phyloP scores from a whole-genome alignment of 2,113 vertebrate genomes.

The Coturnix japonica region DNA sequence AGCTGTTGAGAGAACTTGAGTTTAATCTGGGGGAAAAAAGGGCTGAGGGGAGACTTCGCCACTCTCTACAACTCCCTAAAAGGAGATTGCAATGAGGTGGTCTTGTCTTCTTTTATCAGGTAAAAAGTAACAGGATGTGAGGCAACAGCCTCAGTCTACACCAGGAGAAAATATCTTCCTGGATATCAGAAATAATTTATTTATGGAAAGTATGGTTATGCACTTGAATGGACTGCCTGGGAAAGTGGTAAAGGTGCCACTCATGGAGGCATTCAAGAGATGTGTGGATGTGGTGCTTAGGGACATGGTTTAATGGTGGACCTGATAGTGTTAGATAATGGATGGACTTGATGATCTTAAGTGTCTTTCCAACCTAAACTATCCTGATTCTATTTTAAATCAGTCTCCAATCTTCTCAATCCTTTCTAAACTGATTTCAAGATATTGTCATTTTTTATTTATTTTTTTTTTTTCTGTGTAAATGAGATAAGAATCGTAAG shows the following conservation, averaged over 20 bases:
- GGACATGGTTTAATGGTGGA: background rate
- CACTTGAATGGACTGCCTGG: background rate
- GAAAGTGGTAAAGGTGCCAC: background rate
- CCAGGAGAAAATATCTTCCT: background rate
- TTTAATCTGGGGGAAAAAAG: background rate
- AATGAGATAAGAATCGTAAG: background rate
- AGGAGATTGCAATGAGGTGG: background rate
- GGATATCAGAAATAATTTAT: background rate
- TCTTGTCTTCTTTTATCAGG: background rate
- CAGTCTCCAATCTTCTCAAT: background rate
- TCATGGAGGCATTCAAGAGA: background rate
- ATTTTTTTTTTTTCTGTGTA: background rate
- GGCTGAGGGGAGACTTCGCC: background rate
- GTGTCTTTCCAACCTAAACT: background rate
- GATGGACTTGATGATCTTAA: background rate
- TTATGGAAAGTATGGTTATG: background rate
- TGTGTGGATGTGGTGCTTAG: background rate
- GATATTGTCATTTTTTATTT: background rate
- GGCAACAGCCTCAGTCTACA: background rate
- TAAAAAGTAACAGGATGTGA: background rate
- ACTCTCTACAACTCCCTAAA: background rate
- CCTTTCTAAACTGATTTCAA: background rate
- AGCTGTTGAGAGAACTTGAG: background rate
- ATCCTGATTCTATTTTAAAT: background rate
- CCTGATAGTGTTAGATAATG: background rate